phyloP scores from a whole-genome alignment of 2,113 vertebrate species.

The Perca fluviatilis region DNA sequence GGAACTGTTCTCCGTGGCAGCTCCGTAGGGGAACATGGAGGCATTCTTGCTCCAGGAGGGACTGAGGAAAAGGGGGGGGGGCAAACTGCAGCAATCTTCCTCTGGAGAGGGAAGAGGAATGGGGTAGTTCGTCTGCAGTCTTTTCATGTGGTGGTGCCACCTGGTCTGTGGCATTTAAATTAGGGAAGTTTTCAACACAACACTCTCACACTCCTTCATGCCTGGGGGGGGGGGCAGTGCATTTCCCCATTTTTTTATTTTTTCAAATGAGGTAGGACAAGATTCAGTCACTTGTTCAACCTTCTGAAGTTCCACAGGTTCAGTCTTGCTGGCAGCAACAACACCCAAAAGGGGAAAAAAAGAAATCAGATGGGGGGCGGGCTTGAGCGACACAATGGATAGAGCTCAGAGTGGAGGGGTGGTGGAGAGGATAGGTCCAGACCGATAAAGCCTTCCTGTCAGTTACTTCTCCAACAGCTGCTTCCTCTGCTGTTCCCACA shows the following conservation, averaged over 20 bases:
- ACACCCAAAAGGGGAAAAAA: not conserved
- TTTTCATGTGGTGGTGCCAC: conserved; percentile 19
- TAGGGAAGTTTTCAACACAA: conserved; percentile 8
- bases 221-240: not conserved
- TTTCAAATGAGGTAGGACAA: conserved; percentile 55
- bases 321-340: conserved; percentile 40
- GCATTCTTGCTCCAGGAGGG: conserved; percentile 28
- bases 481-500: conserved; percentile 90
- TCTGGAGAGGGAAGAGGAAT: not conserved
- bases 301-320: conserved; percentile 42
- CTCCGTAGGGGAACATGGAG: conserved; percentile 39
- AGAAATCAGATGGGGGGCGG: not conserved
- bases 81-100: not conserved
- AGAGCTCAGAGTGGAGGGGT: not conserved
- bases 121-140: not conserved
- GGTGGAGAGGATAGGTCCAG: not conserved
- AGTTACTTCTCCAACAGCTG: conserved; percentile 85
- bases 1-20: conserved; percentile 64
- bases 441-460: conserved; percentile 24
- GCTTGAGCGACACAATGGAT: not conserved
- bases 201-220: too few relatives aligned
- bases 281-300: conserved; percentile 32
- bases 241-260: conserved; percentile 13
- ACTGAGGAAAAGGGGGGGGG: not conserved
- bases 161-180: conserved; percentile 40